These are phyloP conservation scores for Eumaeus atala DNA, from an alignment of 1,140 invertebrate species.

Conservation along the genomic window DNA sequence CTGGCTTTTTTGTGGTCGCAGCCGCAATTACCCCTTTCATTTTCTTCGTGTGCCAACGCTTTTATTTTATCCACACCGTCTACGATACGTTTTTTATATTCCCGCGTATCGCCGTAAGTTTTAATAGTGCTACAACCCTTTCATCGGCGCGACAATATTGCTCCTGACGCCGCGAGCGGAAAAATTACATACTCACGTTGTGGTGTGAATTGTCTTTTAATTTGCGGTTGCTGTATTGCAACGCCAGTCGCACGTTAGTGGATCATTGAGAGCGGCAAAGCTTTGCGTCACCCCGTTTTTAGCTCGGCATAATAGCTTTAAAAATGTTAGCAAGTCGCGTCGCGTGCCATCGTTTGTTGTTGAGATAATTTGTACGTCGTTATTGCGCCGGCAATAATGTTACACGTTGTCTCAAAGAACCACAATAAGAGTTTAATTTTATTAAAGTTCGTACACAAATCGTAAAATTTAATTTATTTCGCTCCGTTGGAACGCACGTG, in stretches of 20 bases:
- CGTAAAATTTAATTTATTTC: conserved; percentile 31
- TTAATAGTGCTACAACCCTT: conserved; percentile 43
- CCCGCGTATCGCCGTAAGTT: conserved; percentile 36
- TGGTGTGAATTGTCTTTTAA: conserved; percentile 60
- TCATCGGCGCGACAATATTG: conserved; percentile 38
- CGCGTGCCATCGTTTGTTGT: conserved; percentile 39
- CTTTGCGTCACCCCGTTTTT: conserved; percentile 46
- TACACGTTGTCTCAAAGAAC: conserved; percentile 36
- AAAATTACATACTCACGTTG: conserved; percentile 41
- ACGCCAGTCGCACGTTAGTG: conserved; percentile 41
- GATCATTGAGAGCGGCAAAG: conserved; percentile 59
- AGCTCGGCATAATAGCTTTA: conserved; percentile 51
- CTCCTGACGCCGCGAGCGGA: conserved; percentile 36
- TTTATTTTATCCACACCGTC: conserved; percentile 55
- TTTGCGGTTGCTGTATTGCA: conserved; percentile 44
- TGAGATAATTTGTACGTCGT: conserved; percentile 48
- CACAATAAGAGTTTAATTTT: conserved; percentile 32
- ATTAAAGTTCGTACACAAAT: conserved; percentile 26
- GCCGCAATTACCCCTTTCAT: conserved; percentile 62
- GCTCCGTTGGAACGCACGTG: conserved; percentile 13
- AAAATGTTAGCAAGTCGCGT: conserved; percentile 50
- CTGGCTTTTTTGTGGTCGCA: conserved; percentile 52
- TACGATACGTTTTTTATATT: conserved; percentile 53
- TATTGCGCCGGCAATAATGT: conserved; percentile 32
- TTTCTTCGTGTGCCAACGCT: conserved; percentile 49